These are phyloP conservation scores for Ormyrus rosae DNA, from an alignment of 2,888 invertebrate genomes.

Conservation along the genomic window DNA sequence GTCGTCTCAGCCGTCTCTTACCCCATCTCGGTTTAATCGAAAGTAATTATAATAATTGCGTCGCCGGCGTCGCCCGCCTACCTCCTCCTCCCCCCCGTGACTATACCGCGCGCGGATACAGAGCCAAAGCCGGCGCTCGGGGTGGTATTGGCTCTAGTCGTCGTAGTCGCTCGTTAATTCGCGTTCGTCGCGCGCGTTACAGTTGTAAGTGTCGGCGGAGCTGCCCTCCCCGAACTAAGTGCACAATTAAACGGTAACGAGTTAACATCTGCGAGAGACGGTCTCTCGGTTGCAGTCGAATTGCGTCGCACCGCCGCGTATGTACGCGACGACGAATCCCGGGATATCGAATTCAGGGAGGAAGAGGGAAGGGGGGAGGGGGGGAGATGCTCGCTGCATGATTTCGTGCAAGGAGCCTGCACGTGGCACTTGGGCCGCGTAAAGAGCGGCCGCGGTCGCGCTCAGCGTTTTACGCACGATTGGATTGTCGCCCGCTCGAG, in stretches of 20 bases:
- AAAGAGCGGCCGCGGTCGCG: background rate
- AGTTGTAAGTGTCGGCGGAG: slow-evolving; percentile 31
- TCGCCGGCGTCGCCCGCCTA: slow-evolving; percentile 48
- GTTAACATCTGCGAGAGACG: slow-evolving; percentile 68
- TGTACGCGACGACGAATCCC: background rate
- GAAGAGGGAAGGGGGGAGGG: too few species aligned
- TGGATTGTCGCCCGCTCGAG: background rate
- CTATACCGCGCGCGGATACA: background rate
- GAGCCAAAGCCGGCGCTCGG: slow-evolving; percentile 11
- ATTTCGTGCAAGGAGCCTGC: slow-evolving; percentile 20
- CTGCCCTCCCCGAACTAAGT: slow-evolving; percentile 56
- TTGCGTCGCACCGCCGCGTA: slow-evolving; percentile 3
- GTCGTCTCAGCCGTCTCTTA: slow-evolving; percentile 35
- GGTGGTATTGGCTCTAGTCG: slow-evolving; percentile 57
- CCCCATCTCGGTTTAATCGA: slow-evolving; percentile 63
- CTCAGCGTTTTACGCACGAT: slow-evolving; percentile 10
- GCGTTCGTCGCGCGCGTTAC: slow-evolving; percentile 46
- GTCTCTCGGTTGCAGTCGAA: slow-evolving; percentile 43
- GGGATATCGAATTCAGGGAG: slow-evolving; percentile 31
- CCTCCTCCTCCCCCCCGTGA: background rate
- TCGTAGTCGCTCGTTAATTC: slow-evolving; percentile 56
- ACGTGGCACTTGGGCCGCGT: slow-evolving; percentile 42
- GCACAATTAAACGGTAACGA: slow-evolving; percentile 70
- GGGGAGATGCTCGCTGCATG: slow-evolving; percentile 4
- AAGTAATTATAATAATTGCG: slow-evolving; percentile 71